These are phyloP conservation scores for Amazona vittata DNA, from an alignment of 2,113 vertebrate species.

Conservation along the genomic window DNA sequence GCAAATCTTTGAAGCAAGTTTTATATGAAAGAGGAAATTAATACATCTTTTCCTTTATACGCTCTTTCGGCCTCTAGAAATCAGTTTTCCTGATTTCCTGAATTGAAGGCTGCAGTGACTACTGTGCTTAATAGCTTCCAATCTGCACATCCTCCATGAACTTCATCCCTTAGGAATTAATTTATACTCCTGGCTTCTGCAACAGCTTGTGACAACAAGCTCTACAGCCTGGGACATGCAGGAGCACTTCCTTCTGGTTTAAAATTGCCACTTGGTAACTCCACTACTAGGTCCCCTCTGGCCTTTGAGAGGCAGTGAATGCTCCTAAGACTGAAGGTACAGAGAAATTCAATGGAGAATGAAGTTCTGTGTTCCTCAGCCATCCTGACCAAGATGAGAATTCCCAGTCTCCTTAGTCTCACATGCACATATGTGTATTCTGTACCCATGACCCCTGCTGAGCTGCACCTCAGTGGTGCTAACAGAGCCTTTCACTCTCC, in stretches of 20 bases:
- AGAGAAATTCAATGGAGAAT: not conserved
- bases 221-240: not conserved
- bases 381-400: not conserved
- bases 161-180: not conserved
- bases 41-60: not conserved
- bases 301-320: not conserved
- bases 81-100: not conserved
- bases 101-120: not conserved
- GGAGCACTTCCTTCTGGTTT: not conserved
- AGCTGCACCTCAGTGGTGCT: not conserved
- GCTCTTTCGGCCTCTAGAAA: not conserved
- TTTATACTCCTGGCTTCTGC: not conserved
- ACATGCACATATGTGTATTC: rapidly evolving
- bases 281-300: not conserved
- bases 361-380: not conserved
- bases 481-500: not conserved
- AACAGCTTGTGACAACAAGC: not conserved
- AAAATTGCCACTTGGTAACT: not conserved
- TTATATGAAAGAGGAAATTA: not conserved
- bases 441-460: not conserved
- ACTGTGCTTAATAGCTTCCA: not conserved
- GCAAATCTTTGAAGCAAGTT: not conserved
- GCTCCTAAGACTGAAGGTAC: not conserved
- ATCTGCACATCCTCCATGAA: not conserved
- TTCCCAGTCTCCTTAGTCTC: not conserved